A percentile compares a stretch with the other conserved stretches of the same genome.
These are phyloP conservation scores for Drosophila acutilabella DNA, from an alignment of 2,888 invertebrate genomes.

Conservation along the genomic window DNA sequence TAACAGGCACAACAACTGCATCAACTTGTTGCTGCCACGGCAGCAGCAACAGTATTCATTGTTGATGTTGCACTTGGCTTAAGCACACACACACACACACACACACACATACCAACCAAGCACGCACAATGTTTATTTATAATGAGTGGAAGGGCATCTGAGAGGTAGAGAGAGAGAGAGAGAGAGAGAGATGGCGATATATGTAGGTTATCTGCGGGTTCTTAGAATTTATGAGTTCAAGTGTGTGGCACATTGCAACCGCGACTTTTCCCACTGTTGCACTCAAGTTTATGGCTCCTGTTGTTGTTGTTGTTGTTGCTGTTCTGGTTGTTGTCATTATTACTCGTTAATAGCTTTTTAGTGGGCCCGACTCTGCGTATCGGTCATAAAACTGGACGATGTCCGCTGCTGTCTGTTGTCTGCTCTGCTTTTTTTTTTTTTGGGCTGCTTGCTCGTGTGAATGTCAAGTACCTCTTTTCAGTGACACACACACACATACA, in stretches of 20 bases:
- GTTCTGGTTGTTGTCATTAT: constrained; percentile 68
- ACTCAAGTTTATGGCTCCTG: constrained; percentile 39
- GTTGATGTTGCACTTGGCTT: constrained; percentile 68
- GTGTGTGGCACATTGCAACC: constrained; percentile 74
- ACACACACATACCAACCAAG: constrained; percentile 15
- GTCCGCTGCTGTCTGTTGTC: constrained; percentile 13
- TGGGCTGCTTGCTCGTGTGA: constrained; percentile 49
- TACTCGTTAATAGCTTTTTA: constrained; percentile 77
- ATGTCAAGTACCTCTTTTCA: constrained; percentile 74
- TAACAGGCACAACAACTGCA: constrained; percentile 44
- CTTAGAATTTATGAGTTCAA: constrained; percentile 79
- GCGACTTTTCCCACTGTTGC: constrained; percentile 62
- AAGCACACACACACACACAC: constrained; percentile 37
- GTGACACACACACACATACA: constrained; percentile 16
- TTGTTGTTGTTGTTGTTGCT: constrained; percentile 35
- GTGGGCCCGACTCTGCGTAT: constrained; percentile 56
- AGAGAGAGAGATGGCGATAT: constrained; percentile 16
- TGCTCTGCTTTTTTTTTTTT: constrained; percentile 16
- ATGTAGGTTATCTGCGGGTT: constrained; percentile 78
- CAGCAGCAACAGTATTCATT: constrained; percentile 37
- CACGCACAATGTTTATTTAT: constrained; percentile 61
- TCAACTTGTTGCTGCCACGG: constrained; percentile 62
- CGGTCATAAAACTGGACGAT: constrained; percentile 68
- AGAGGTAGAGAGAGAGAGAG: not conserved
- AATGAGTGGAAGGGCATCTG: constrained; percentile 27